Base-by-base conservation (phyloP, 2,113 vertebrate species). In the Coptodon bakossiorum region DNA sequence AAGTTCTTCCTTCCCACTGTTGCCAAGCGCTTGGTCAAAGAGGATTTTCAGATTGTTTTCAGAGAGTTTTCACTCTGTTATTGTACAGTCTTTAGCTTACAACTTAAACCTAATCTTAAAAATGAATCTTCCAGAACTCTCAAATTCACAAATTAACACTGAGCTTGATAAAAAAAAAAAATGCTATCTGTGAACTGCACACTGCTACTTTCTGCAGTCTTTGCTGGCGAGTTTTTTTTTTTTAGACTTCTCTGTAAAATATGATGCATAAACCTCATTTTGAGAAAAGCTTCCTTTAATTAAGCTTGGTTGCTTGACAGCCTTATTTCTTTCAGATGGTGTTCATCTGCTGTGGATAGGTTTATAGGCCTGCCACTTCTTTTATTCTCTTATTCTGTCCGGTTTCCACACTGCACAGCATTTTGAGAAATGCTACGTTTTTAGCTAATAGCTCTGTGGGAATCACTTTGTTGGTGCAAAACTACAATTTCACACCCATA, bases 401-500 rank as follows among this genome's bases (percentile, higher is more conserved):
- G 0, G n/a, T 71, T 71, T 71, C 38, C 12, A 16, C 66, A 0
- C 38, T 71, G 12, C 66, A 71, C 38, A 71, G 1, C 38, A 71
- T 71, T 22, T 24, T 43, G 12, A 43, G 38, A 71, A 43, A 24
- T 71, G 36, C 66, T 16, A 27, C 45, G n/a, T 17, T 7, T 50
- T 50, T 7, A 7, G 45, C 13, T 48, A 48, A 50, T 45, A 73
- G 38, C n/a, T 68, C 36, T 40, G 12, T 68, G 36, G 38, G 38
- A 73, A 73, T 27, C 38, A 45, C 66, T 22, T 73, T 40, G 63
- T 68, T 68, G 63, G 63, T 22, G 63, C 11, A 40, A 73, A 43
- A 24, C 17, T 16, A 45, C 38, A 45, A 0, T 27, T 17, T 73
- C 66, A 0, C 8, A 0, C 38, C 66, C 5, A 43, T 71, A 24